Evolutionary conservation across 1,140 invertebrate species (phyloP), one percentile per base, ranked within the genome.

Genomic region (Chlorops oryzae): DNA sequence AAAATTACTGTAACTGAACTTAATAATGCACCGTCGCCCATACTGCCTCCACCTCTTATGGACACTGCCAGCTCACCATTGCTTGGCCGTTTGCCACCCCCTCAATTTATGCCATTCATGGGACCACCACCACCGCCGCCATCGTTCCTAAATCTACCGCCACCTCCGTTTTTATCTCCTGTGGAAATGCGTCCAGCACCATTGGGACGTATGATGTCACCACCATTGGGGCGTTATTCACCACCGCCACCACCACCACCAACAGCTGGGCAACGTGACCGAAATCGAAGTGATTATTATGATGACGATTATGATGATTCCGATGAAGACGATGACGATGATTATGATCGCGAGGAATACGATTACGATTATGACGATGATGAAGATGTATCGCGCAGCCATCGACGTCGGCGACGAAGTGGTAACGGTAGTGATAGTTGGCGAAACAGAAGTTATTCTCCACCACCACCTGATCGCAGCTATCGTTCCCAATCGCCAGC

Each of bases 151-250:
- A 44, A 47, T 40, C 54, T 76, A 54, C 74, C 73, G 25, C 73
- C 73, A 6, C 74, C 56, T 28, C 46, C 46, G 10, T 59, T 59
- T 42, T 27, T 55, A 23, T 51, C 50, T 24, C 79, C 80, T 17
- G 77, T 76, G 10, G 77, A 80, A 43, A 78, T 79, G 52, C 70
- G 82, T 41, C 80, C 80, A 15, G 78, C 81, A 22, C 81, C 82
- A 10, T 56, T 84, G 20, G 81, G 81, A 5, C 73, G 82, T 44
- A 73, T 83, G 63, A 81, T 81, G 5, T 83, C 82, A 4, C 81
- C 81, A 3, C 80, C 80, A 6, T 58, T 50, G 6, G 59, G 60
- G 38, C 28, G 63, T 34, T 64, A 62, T 44, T 61, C 62, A 13
- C 56, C 46, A 21, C 28, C 50, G 4, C n/a, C n/a, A n/a, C n/a